A percentile compares a stretch with the other conserved stretches of the same genome.
Conservation (phyloP, 2,113 vertebrate genomes). For the Henicopernis longicauda region DNA sequence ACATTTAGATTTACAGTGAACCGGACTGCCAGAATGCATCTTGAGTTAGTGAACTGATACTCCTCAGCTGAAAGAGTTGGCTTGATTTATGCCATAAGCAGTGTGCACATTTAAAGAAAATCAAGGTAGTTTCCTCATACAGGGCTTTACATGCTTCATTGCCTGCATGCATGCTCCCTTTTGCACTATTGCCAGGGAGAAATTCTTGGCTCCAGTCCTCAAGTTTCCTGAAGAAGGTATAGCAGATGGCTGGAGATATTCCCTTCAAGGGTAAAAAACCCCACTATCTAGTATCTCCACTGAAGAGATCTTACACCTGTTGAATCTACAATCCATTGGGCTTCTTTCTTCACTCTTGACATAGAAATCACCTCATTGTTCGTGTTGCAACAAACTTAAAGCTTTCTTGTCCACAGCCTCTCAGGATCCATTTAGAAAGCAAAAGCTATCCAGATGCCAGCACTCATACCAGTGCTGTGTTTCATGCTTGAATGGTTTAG, state of each 20-base stretch:
- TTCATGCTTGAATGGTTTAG: background rate
- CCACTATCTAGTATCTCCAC: background rate
- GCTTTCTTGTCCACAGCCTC: background rate
- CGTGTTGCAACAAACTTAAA: background rate
- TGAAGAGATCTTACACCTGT: background rate
- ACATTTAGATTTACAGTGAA: background rate
- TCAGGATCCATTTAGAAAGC: background rate
- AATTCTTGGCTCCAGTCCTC: background rate
- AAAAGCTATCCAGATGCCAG: background rate
- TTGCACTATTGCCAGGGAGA: background rate
- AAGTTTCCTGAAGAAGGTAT: background rate
- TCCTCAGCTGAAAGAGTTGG: background rate
- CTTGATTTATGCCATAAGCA: background rate
- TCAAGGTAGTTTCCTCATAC: background rate
- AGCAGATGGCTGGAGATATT: background rate
- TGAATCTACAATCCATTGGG: background rate
- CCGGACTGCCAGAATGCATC: background rate
- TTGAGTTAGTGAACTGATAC: background rate
- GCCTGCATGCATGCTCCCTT: background rate
- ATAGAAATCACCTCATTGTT: background rate
- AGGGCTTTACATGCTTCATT: background rate
- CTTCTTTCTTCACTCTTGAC: background rate
- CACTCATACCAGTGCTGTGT: background rate
- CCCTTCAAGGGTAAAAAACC: background rate
- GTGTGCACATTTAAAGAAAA: background rate